These are phyloP conservation scores for Drosophila repletoides DNA, from an alignment of 1,140 invertebrate species.

Conservation along the genomic window DNA sequence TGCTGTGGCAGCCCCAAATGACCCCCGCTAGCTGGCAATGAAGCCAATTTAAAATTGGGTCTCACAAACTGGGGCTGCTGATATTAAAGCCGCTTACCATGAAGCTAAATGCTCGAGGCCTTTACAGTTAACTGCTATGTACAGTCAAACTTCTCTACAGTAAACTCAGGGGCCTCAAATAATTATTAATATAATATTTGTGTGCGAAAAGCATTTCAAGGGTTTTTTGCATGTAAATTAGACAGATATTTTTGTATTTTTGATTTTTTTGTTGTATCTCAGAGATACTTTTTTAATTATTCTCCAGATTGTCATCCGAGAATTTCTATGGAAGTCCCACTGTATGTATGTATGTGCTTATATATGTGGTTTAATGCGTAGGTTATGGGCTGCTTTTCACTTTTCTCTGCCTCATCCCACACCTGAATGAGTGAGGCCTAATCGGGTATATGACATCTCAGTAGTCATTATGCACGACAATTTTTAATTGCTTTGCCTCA, in stretches of 20 bases:
- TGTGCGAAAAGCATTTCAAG: too few relatives aligned
- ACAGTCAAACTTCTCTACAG: background rate
- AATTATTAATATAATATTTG: too few relatives aligned
- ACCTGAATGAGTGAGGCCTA: conserved; percentile 36
- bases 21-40: conserved; percentile 38
- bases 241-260: too few relatives aligned
- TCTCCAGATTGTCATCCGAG: too few relatives aligned
- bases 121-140: conserved; percentile 25
- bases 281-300: conserved; percentile 2
- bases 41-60: conserved; percentile 64
- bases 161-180: background rate
- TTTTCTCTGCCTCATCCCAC: conserved; percentile 52
- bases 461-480: conserved; percentile 46
- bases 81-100: conserved; percentile 65
- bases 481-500: conserved; percentile 72
- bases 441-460: conserved; percentile 71
- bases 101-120: conserved; percentile 62
- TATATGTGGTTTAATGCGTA: conserved; percentile 23
- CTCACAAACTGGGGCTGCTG: conserved; percentile 40
- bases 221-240: too few relatives aligned
- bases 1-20: conserved; percentile 19
- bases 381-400: conserved; percentile 67
- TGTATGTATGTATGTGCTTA: conserved; percentile 1
- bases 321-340: too few relatives aligned
- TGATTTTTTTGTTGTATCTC: too few relatives aligned